Base-by-base conservation (phyloP, 2,888 invertebrate genomes). In the Nasonia oneida region DNA sequence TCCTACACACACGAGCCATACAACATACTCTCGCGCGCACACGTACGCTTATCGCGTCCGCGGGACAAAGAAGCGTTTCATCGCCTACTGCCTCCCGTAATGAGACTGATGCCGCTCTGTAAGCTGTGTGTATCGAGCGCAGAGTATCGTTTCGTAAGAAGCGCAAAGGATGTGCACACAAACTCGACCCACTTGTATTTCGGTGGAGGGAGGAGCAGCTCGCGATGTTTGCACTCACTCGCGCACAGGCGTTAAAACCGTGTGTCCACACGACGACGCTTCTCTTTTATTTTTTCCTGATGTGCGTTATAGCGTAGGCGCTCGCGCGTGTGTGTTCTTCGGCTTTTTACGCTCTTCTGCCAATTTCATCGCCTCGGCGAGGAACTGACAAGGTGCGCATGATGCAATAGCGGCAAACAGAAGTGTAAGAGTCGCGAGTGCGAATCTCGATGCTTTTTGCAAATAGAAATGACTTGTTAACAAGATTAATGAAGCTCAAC, bases 111-210 rank as follows among this genome's bases (percentile, higher is more conserved):
- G n/a, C 23, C 1, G 23, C 53, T 15, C 29, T 73, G 23, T 18
- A 0, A 2, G n/a, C 23, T 33, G 0, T 33, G 64, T n/a, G 39
- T 39, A n/a, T 10, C 14, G 37, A n/a, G 18, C 15, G 15, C 57
- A 33, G 29, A 23, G 50, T 73, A 75, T 75, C 70, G 81, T 84
- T 84, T 81, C 76, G 84, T 71, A 84, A 84, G 84, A 76, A 61
- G 76, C 73, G 67, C 50, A 77, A 71, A 83, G 57, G 83, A 71
- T 77, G 83, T 71, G 57, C 77, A 33, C 83, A 70, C 77, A 57
- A 50, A 39, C 70, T 76, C 84, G 76, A 84, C 80, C 84, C 78
- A 84, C 57, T 81, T 80, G 37, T 37, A 71, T 42, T 74, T 77
- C 71, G 80, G 80, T 10, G 50, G 50, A 33, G 10, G 79, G 23